Conservation (phyloP, 1,140 invertebrate species). For the Bombus balteatus region DNA sequence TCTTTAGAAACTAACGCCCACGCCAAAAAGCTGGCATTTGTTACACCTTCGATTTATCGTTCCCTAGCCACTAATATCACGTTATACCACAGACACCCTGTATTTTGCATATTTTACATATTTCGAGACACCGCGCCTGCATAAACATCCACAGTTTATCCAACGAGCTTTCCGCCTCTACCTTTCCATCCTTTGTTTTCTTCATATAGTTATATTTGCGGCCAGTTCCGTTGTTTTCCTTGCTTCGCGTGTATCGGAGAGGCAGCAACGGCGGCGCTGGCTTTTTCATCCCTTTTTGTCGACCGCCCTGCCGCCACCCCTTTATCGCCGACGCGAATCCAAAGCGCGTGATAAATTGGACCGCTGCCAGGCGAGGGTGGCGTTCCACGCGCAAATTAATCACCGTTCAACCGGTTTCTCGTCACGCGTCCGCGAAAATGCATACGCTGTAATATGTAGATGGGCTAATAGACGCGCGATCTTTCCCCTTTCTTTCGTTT, state of each 20-base stretch:
- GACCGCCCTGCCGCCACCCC: background rate
- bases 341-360: conserved; percentile 36
- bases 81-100: background rate
- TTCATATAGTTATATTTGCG: background rate
- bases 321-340: background rate
- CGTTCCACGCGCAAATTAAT: conserved; percentile 31
- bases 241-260: background rate
- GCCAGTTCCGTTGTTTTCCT: background rate
- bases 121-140: background rate
- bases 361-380: conserved; percentile 6
- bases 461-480: background rate
- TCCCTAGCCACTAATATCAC: background rate
- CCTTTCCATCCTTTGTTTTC: background rate
- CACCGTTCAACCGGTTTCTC: conserved; percentile 31
- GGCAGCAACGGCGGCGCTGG: too few species aligned
- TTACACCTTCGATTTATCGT: background rate
- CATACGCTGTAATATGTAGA: conserved; percentile 9
- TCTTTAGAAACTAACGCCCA: background rate
- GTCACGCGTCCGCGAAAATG: conserved; percentile 6
- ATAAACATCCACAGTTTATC: background rate
- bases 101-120: background rate
- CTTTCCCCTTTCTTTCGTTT: background rate
- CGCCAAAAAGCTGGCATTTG: too few species aligned
- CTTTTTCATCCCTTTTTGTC: conserved; percentile 42
- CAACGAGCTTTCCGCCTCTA: background rate